Conservation (phyloP, 2,888 invertebrate genomes). For the Meteorus cinctellus region DNA sequence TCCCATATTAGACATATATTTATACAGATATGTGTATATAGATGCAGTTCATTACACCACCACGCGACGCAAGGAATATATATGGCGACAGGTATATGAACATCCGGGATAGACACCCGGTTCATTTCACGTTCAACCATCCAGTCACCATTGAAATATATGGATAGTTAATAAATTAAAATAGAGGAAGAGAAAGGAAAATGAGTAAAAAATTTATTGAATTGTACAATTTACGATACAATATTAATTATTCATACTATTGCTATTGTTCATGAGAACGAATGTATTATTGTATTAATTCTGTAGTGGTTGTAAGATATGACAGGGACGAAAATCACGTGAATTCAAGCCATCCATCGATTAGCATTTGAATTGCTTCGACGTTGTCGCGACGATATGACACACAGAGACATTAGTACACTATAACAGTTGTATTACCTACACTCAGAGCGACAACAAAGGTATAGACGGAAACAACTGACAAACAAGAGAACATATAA, state of each 20-base stretch:
- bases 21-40: not conserved
- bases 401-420: slow-evolving; percentile 20
- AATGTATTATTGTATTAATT: not conserved
- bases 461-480: slow-evolving; percentile 26
- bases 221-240: not conserved
- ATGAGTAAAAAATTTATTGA: not conserved
- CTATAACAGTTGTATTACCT: slow-evolving; percentile 20
- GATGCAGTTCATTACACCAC: slow-evolving; percentile 26
- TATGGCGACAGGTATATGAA: slow-evolving; percentile 22
- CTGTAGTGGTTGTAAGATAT: not conserved
- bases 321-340: slow-evolving; percentile 25
- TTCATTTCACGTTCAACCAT: slow-evolving; percentile 18
- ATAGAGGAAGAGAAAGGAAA: not conserved
- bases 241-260: not conserved
- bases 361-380: slow-evolving; percentile 40
- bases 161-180: not conserved
- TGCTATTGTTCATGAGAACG: not conserved
- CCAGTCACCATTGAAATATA: not conserved
- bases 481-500: slow-evolving; percentile 30
- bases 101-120: slow-evolving; percentile 20
- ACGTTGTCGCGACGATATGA: slow-evolving; percentile 32
- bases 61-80: slow-evolving; percentile 1
- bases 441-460: no score
- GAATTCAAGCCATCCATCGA: slow-evolving; percentile 22
- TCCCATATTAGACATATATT: no score